Percentiles rank a stretch among this genome's conserved stretches.
Evolutionary conservation across 2,888 invertebrate species (phyloP).

Genomic region (Acanthopleura granulata): DNA sequence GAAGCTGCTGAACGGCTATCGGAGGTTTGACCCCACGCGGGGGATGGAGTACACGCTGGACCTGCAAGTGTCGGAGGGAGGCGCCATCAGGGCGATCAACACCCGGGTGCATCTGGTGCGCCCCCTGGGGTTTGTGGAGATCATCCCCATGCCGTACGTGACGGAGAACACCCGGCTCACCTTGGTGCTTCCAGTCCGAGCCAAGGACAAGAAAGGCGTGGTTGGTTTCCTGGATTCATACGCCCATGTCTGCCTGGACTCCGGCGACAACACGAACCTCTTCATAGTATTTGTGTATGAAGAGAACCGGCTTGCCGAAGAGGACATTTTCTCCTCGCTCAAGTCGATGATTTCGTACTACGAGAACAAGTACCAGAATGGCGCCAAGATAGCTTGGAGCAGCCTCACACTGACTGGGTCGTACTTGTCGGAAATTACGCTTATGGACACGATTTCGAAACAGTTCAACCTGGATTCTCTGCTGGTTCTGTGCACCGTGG

Average conservation of each 20-base stretch:
- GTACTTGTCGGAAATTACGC: slow-evolving; percentile 72
- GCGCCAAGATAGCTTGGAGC: slow-evolving; percentile 74
- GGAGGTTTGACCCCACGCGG: slow-evolving; percentile 83
- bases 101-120: slow-evolving; percentile 84
- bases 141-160: slow-evolving; percentile 93
- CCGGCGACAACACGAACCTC: slow-evolving; percentile 84
- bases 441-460: slow-evolving; percentile 79
- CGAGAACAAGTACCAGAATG: slow-evolving; percentile 78
- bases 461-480: slow-evolving; percentile 78
- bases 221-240: slow-evolving; percentile 81
- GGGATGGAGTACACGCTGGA: slow-evolving; percentile 90
- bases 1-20: slow-evolving; percentile 77
- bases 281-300: slow-evolving; percentile 78
- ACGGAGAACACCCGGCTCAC: slow-evolving; percentile 90
- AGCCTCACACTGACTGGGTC: slow-evolving; percentile 58
- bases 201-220: slow-evolving; percentile 72
- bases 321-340: slow-evolving; percentile 76
- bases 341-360: slow-evolving; percentile 78
- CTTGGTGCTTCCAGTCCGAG: slow-evolving; percentile 80
- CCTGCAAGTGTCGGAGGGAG: slow-evolving; percentile 61
- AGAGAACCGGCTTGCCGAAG: slow-evolving; percentile 29
- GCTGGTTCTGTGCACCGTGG: slow-evolving; percentile 54
- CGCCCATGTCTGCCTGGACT: slow-evolving; percentile 80
- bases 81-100: slow-evolving; percentile 37
- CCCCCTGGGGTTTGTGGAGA: slow-evolving; percentile 87